A percentile compares a stretch with the other conserved stretches of the same genome.
Conservation (phyloP, 2,113 vertebrate genomes). For the Halcyon malimbica region DNA sequence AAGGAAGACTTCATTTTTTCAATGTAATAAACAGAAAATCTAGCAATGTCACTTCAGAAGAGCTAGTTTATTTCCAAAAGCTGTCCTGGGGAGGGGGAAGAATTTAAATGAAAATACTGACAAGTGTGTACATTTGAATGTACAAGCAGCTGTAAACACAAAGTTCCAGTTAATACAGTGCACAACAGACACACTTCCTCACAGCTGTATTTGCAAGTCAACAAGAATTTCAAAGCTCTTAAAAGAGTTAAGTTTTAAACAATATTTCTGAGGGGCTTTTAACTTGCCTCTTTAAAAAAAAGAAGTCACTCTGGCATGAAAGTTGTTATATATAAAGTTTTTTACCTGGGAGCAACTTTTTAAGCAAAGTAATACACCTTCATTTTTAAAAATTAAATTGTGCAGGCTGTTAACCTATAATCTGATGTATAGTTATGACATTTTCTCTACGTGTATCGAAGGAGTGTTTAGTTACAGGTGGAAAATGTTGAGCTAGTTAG, state of each 20-base stretch:
- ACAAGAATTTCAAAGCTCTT: neutral
- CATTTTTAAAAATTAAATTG: constrained; percentile 27
- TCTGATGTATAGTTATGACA: constrained; percentile 45
- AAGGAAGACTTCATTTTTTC: neutral
- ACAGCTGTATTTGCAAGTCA: neutral
- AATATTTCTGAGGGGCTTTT: neutral
- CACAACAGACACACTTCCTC: neutral
- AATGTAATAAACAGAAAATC: neutral
- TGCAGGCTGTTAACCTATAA: constrained; percentile 56
- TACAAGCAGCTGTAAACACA: neutral
- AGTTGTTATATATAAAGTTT: constrained; percentile 33
- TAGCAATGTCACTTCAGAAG: neutral
- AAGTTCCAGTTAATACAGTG: neutral
- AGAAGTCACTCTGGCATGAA: neutral
- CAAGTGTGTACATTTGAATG: neutral
- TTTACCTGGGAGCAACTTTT: constrained; percentile 30
- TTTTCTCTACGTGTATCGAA: constrained; percentile 37
- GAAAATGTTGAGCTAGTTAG: constrained; percentile 46
- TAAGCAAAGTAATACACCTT: constrained; percentile 24
- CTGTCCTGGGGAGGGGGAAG: neutral
- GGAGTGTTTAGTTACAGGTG: constrained; percentile 52
- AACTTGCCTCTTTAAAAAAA: neutral
- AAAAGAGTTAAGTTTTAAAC: constrained; percentile 1
- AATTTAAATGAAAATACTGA: neutral
- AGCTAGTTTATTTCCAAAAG: neutral